Evolutionary conservation across 1,140 invertebrate species (phyloP).

Genomic region (Bombyx mori): DNA sequence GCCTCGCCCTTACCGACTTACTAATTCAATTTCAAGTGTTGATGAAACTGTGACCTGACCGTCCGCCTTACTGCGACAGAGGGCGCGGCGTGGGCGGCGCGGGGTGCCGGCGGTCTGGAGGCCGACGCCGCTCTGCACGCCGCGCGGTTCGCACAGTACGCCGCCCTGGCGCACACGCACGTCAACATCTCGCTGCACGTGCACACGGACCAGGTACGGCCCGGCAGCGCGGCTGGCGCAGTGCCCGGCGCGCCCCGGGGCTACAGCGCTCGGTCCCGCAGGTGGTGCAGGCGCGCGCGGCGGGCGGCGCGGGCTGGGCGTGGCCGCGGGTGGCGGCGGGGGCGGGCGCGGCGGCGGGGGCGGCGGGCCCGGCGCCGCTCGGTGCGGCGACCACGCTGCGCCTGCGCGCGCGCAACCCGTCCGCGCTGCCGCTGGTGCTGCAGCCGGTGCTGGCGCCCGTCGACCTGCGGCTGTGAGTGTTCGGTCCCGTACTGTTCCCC

Average conservation of each 20-base stretch:
- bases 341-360: conserved; percentile 3
- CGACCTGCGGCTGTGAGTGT: conserved; percentile 5
- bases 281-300: conserved; percentile 20
- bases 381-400: conserved; percentile 19
- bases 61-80: conserved; percentile 11
- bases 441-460: conserved; percentile 13
- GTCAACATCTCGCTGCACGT: conserved; percentile 6
- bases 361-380: conserved; percentile 21
- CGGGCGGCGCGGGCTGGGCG: conserved; percentile 7
- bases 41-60: background rate
- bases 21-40: background rate
- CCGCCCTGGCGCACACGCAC: conserved; percentile 6
- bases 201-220: conserved; percentile 4
- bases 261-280: conserved; percentile 22
- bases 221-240: conserved; percentile 5
- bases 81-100: conserved; percentile 24
- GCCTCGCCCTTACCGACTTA: background rate
- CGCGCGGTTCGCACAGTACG: conserved; percentile 19
- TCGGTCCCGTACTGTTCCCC: background rate
- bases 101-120: conserved; percentile 8
- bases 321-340: conserved; percentile 19
- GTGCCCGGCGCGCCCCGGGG: conserved; percentile 17
- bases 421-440: conserved; percentile 13
- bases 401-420: conserved; percentile 21
- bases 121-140: conserved; percentile 11